Evolutionary conservation across 2,113 vertebrate genomes (phyloP), one percentile per base, ranked within the genome.

Genomic region (Rattus rattus): DNA sequence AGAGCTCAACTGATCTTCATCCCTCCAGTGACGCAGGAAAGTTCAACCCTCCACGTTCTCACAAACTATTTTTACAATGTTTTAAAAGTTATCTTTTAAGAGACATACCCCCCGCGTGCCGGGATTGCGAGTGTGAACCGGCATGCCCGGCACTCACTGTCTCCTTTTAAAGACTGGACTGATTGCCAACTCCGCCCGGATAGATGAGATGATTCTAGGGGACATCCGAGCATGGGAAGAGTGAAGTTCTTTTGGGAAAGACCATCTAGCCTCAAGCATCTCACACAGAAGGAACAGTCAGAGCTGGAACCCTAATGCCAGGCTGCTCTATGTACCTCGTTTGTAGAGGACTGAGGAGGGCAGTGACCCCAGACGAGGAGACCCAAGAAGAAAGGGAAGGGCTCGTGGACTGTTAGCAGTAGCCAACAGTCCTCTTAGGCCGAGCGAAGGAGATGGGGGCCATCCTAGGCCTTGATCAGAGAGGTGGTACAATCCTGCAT

Each of bases 151-250:
- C 54, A 33, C 70, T 89, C 14, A 47, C 49, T 16, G 1, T 47
- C 24, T 77, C 52, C 67, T 69, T n/a, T 61, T 43, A 80, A 92
- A 91, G 88, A 54, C 69, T 52, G 16, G 12, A 56, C 77, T 81
- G 85, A 73, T 56, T 33, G 13, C 49, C 52, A 67, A 33, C 36
- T 76, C 24, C 49, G 10, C 30, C 33, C 69, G 76, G 76, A 26
- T 72, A 77, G 84, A 79, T 77, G 39, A 83, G n/a, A 20, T 95
- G 54, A 56, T 79, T 90, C 83, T 22, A 59, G 79, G 92, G 75
- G 73, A 70, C 17, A 49, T 84, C 80, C 61, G 90, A 67, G 24
- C 36, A 11, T 43, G 87, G 67, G 79, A 52, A 80, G 49, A 22
- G 24, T 43, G 14, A 80, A 70, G 72, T 33, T 56, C 47, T 89